Evolutionary conservation across 1,140 invertebrate genomes (phyloP), one percentile per base, ranked within the genome.

Genomic region (Marisa cornuarietis): DNA sequence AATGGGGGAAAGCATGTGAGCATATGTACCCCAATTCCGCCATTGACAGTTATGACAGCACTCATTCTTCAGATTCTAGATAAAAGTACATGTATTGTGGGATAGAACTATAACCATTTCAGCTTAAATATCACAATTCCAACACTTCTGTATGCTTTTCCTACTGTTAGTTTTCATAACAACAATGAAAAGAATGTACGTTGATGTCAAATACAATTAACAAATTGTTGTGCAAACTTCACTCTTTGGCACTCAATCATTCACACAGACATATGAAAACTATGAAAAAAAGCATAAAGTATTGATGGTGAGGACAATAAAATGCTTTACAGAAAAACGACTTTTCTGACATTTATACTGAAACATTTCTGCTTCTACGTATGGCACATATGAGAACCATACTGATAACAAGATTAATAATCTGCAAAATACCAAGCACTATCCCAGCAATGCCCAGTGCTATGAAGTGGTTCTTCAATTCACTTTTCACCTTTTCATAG

Each of bases 381-480:
- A 77, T 68, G 65, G 76, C 65, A 69, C 63, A 77, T 63, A 77
- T 52, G 3, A 77, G 63, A 16, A 77, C 49, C 63, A 77, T 69
- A 49, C 63, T 54, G 42, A 77, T 68, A 16, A 69, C 65, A 63
- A 77, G 49, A 18, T 68, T 51, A 8, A 77, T 11, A 4, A 84
- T 78, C 79, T 84, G 83, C 42, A 82, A 63, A 54, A 84, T 63
- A 18, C 83, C 83, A 26, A 84, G 75, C 31, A 51, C 68, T 20
- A 84, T 82, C 11, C 83, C 83, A 65, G 83, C 78, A n/a, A 78
- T 81, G 26, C 83, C 83, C 42, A 84, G 75, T 24, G 78, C 62
- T 54, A 78, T 79, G 76, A 84, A 84, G 65, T 84, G 81, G 26
- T 84, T 79, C 26, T 73, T 68, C 1, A 84, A 24, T 49, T 76